Conservation (phyloP, 2,888 invertebrate genomes). For the Halictus ligatus region DNA sequence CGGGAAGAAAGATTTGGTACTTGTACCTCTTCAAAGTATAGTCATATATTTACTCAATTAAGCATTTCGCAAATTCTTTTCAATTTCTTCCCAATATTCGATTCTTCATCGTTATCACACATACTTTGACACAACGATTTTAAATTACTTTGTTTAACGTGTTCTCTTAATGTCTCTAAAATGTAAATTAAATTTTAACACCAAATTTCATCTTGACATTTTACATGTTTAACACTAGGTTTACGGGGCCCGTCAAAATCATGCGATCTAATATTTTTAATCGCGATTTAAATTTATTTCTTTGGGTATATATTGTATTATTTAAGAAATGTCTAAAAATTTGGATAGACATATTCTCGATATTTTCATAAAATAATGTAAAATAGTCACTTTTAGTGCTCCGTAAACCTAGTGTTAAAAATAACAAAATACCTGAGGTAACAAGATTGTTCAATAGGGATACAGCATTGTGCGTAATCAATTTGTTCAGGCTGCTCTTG, state of each 20-base stretch:
- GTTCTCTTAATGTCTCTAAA: slow-evolving; percentile 44
- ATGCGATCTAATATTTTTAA: not conserved
- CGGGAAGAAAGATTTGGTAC: slow-evolving; percentile 14
- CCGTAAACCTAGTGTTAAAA: not conserved
- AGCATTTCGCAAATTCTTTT: slow-evolving; percentile 19
- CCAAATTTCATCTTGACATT: not conserved
- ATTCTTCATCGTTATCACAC: not conserved
- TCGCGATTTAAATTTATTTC: not conserved
- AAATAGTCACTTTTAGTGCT: not conserved
- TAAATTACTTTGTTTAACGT: slow-evolving; percentile 33
- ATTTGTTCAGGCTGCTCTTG: slow-evolving; percentile 85
- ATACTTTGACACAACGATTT: slow-evolving; percentile 27
- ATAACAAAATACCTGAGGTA: slow-evolving; percentile 78
- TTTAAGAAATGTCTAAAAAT: not conserved
- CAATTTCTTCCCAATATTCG: slow-evolving; percentile 28
- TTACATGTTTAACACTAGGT: not conserved
- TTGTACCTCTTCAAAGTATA: slow-evolving; percentile 21
- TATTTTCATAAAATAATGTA: no score
- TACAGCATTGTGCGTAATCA: slow-evolving; percentile 85
- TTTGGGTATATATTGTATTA: not conserved
- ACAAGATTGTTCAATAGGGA: slow-evolving; percentile 85
- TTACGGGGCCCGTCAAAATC: not conserved
- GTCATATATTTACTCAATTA: not conserved
- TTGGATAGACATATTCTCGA: not conserved
- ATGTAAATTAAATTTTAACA: slow-evolving; percentile 19